Evolutionary conservation across 2,797 vertebrate species (phyloP), one percentile per base, ranked within the genome.

Genomic region (Danionella dracula): DNA sequence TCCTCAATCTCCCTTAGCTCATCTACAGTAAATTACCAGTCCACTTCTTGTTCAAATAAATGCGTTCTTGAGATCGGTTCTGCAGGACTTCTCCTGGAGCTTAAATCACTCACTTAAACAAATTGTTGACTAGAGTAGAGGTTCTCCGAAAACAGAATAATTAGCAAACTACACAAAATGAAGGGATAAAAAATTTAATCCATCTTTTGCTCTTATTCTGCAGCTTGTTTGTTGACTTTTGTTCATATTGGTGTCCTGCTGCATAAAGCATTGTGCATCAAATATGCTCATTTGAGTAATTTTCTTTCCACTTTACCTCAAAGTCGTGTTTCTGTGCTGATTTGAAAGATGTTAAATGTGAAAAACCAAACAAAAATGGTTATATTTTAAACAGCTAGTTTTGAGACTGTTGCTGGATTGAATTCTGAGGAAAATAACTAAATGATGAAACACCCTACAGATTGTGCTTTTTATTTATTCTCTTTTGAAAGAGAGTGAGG

Each of bases 21-120:
- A 37, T 38, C 21, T 4, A n/a, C 9, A 6, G 51, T 20, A 17
- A 51, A 61, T 41, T 55, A 13, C 44, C 66, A 74, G 66, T 66
- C 62, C 57, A 44, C 56, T 50, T 58, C 61, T 19, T 51, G 11
- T 56, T 27, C 46, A 56, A 66, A 63, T 70, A 66, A 66, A 50
- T 20, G 31, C 35, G 50, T 66, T 45, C 45, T 51, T 69, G 35
- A 29, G 44, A 34, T 27, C 37, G 21, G 34, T 23, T 60, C 38
- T 31, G 31, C 21, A 23, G 19, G 37, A 29, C 46, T 58, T 44
- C 46, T 65, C 54, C 45, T 41, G 40, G 8, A 5, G 48, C 27
- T 31, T 57, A 48, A 70, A 42, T n/a, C n/a, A n/a, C n/a, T n/a
- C n/a, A n/a, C n/a, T n/a, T n/a, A n/a, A n/a, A n/a, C n/a, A n/a